Conservation (phyloP, 2,888 invertebrate species). For the Drosophila longiperda region DNA sequence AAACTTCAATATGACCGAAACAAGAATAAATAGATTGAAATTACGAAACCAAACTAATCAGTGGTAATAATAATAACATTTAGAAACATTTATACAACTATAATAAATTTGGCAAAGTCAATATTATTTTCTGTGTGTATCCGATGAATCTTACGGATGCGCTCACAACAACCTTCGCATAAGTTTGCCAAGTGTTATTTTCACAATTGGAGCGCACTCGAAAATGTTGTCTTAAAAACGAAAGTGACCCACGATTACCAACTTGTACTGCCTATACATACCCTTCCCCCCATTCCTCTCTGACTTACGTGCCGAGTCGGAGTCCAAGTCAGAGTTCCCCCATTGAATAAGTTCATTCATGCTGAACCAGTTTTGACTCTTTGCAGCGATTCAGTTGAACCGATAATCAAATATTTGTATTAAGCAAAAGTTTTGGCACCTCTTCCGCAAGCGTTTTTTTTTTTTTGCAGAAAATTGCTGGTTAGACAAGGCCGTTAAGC, state of each 20-base stretch:
- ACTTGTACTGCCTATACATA: constrained; percentile 35
- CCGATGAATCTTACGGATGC: constrained; percentile 46
- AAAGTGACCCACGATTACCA: constrained; percentile 79
- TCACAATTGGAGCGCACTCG: constrained; percentile 77
- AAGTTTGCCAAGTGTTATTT: constrained; percentile 78
- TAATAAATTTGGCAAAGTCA: background rate
- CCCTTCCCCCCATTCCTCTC: background rate
- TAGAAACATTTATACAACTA: background rate
- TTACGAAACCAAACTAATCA: background rate
- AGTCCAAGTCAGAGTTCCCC: constrained; percentile 21
- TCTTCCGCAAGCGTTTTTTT: background rate
- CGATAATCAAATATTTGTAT: constrained; percentile 21
- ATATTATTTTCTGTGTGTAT: constrained; percentile 3
- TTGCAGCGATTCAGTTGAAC: constrained; percentile 1
- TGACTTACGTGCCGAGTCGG: constrained; percentile 13
- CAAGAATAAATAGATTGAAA: background rate
- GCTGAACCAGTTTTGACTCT: background rate
- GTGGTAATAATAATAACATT: background rate
- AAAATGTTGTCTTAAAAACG: constrained; percentile 68
- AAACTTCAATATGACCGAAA: background rate
- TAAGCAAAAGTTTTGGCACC: background rate
- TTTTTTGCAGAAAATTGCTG: constrained; percentile 16
- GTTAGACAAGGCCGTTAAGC: constrained; percentile 53
- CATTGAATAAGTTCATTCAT: constrained; percentile 29
- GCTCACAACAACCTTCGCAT: constrained; percentile 65